A percentile compares a stretch with the other conserved stretches of the same genome.
Conservation (phyloP, 2,797 vertebrate genomes). For the Propithecus perrieri region DNA sequence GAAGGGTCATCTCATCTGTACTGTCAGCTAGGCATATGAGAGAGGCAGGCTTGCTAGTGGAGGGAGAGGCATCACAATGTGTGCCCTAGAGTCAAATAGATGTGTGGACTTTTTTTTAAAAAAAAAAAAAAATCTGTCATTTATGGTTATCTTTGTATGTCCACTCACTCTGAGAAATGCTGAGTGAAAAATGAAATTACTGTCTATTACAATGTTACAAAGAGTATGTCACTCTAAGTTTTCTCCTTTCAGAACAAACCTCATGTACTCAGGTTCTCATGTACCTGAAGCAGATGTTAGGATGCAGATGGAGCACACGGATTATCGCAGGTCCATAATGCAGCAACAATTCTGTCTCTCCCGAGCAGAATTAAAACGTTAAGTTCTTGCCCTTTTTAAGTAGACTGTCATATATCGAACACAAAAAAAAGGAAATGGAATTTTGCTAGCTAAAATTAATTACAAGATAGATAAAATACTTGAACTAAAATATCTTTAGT, state of each 20-base stretch:
- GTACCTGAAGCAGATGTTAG: not conserved
- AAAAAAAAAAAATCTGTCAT: not conserved
- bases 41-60: not conserved
- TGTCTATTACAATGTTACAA: not conserved
- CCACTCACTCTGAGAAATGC: not conserved
- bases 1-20: no score
- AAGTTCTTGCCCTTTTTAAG: not conserved
- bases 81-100: not conserved
- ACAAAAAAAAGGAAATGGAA: not conserved
- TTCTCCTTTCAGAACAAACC: not conserved
- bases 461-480: not conserved
- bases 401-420: not conserved
- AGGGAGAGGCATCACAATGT: not conserved
- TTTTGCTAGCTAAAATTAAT: not conserved
- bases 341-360: not conserved
- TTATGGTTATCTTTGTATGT: not conserved
- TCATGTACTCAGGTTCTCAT: not conserved
- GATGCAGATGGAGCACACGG: not conserved
- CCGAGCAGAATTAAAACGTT: not conserved
- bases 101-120: not conserved
- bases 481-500: not conserved
- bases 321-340: not conserved
- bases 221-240: not conserved
- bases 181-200: not conserved
- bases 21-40: not conserved